These are phyloP conservation scores for Sylvicola cinctus DNA, from an alignment of 2,888 invertebrate species.

Conservation along the genomic window DNA sequence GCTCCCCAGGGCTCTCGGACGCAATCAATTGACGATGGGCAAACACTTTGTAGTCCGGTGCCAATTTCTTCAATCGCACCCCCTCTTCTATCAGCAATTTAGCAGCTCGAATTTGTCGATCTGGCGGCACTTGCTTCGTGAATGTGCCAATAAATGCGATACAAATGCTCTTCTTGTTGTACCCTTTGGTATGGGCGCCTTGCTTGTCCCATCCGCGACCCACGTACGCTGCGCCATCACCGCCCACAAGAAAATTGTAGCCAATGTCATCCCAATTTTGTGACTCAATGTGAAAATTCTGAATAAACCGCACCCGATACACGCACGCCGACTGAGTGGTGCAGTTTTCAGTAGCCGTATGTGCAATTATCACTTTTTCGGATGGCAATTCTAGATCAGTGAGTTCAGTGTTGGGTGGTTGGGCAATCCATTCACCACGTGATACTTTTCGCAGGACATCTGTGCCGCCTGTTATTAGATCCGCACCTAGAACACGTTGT, in stretches of 20 bases:
- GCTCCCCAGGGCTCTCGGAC: conserved; percentile 47
- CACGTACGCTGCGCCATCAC: conserved; percentile 50
- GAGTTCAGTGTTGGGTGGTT: conserved; percentile 29
- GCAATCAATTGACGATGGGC: conserved; percentile 44
- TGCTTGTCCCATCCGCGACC: conserved; percentile 52
- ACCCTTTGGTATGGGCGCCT: conserved; percentile 49
- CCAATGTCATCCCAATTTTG: conserved; percentile 43
- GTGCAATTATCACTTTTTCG: conserved; percentile 36
- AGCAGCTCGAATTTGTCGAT: conserved; percentile 35
- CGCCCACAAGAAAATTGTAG: conserved; percentile 61
- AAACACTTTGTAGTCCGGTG: conserved; percentile 40
- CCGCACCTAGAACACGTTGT: conserved; percentile 8
- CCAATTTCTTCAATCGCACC: conserved; percentile 36
- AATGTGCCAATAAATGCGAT: conserved; percentile 55
- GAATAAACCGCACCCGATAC: conserved; percentile 31
- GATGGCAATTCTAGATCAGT: conserved; percentile 28
- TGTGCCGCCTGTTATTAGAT: conserved; percentile 12
- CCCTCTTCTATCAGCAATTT: conserved; percentile 38
- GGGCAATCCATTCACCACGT: conserved; percentile 44
- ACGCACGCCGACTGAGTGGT: conserved; percentile 20
- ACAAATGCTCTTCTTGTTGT: conserved; percentile 42
- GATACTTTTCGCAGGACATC: conserved; percentile 31
- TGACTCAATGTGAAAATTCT: conserved; percentile 46
- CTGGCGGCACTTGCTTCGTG: conserved; percentile 28
- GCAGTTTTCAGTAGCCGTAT: conserved; percentile 43